These are phyloP conservation scores for Isoperla grammatica DNA, from an alignment of 2,888 invertebrate species.

Conservation along the genomic window DNA sequence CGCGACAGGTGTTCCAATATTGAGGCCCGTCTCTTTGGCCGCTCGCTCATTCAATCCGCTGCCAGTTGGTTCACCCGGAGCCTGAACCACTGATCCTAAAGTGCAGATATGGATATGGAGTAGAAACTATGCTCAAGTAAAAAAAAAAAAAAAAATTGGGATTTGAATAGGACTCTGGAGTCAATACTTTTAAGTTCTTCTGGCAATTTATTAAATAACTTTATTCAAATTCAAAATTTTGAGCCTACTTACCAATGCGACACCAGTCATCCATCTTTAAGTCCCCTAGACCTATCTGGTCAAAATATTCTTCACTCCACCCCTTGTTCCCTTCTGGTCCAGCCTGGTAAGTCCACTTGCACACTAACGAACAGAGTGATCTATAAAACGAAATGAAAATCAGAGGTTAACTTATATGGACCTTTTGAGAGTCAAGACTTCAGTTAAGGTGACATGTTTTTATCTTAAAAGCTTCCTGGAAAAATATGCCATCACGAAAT, in stretches of 20 bases:
- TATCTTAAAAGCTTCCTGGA: neutral
- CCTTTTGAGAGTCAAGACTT: neutral
- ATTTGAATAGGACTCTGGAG: too few relatives aligned
- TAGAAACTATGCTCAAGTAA: slow-evolving; percentile 20
- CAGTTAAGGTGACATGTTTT: neutral
- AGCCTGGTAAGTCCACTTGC: slow-evolving; percentile 90
- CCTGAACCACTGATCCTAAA: slow-evolving; percentile 44
- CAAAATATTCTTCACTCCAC: slow-evolving; percentile 72
- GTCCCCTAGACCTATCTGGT: slow-evolving; percentile 67
- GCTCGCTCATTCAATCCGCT: slow-evolving; percentile 55
- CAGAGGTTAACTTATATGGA: neutral
- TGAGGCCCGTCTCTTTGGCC: slow-evolving; percentile 64
- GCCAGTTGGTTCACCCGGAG: slow-evolving; percentile 69
- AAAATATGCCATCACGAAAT: too few relatives aligned
- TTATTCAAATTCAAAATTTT: too few relatives aligned
- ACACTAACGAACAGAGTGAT: slow-evolving; percentile 86
- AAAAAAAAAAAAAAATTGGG: too few relatives aligned
- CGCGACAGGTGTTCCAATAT: slow-evolving; percentile 70
- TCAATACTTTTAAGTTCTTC: too few relatives aligned
- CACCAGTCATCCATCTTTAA: slow-evolving; percentile 59
- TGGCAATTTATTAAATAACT: too few relatives aligned
- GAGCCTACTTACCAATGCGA: slow-evolving; percentile 54
- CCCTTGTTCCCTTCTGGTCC: slow-evolving; percentile 49
- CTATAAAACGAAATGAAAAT: slow-evolving; percentile 45
- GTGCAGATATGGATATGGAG: neutral